Percentiles rank a stretch among this genome's conserved stretches.
phyloP scores from a whole-genome alignment of 1,140 invertebrate species.

The Akabosia matsudoensis region DNA sequence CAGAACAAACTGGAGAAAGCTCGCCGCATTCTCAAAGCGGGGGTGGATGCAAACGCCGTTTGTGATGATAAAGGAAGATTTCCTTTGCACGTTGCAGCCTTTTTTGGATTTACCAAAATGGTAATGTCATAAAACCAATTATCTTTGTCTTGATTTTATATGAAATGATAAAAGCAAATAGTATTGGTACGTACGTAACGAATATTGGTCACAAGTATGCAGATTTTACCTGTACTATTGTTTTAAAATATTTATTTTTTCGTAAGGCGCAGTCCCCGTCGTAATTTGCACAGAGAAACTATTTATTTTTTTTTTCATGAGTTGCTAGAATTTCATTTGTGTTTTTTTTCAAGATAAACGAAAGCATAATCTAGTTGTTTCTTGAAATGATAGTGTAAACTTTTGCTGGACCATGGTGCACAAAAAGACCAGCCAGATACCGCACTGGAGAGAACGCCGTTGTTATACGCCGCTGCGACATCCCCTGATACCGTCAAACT shows the following conservation, averaged over 20 bases:
- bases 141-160: not conserved
- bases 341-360: too few species aligned
- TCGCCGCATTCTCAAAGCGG: constrained; percentile 39
- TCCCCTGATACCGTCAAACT: constrained; percentile 44
- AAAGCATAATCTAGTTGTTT: not conserved
- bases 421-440: constrained; percentile 47
- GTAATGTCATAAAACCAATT: constrained; percentile 31
- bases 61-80: constrained; percentile 46
- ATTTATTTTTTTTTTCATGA: not conserved
- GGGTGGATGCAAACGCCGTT: constrained; percentile 45
- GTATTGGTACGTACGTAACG: not conserved
- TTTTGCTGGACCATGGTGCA: constrained; percentile 43
- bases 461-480: constrained; percentile 43
- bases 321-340: too few species aligned
- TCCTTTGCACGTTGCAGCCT: constrained; percentile 36
- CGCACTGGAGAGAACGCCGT: constrained; percentile 41
- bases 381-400: constrained; percentile 32
- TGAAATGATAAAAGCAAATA: not conserved
- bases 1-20: constrained; percentile 46
- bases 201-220: too few species aligned
- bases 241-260: not conserved
- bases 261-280: too few species aligned
- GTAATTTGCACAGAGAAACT: not conserved
- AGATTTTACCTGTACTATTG: not conserved
- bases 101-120: constrained; percentile 35